A percentile compares a stretch with the other conserved stretches of the same genome.
These are phyloP conservation scores for Drosophila fungiperda DNA, from an alignment of 2,888 invertebrate species.

Conservation along the genomic window DNA sequence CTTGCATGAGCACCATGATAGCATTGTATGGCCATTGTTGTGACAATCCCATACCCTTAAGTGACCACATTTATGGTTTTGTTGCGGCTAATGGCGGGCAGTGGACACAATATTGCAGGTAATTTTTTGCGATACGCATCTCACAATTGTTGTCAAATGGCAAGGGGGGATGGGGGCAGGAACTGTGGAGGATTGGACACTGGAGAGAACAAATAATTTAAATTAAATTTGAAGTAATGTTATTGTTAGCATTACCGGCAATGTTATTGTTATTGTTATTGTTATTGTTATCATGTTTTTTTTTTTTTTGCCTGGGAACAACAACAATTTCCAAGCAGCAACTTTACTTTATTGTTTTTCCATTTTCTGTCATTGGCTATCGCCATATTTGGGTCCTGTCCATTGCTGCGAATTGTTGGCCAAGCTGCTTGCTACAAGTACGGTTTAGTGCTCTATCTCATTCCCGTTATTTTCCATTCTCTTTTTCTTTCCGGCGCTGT, in stretches of 20 bases:
- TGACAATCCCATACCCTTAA: slow-evolving; percentile 13
- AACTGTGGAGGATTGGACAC: neutral
- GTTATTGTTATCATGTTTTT: slow-evolving; percentile 56
- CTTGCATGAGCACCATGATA: slow-evolving; percentile 5
- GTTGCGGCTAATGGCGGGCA: slow-evolving; percentile 45
- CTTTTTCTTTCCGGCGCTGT: neutral
- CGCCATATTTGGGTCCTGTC: slow-evolving; percentile 3
- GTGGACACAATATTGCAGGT: slow-evolving; percentile 62
- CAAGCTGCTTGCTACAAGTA: neutral
- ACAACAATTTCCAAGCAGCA: slow-evolving; percentile 25
- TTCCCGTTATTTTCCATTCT: neutral
- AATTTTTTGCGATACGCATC: slow-evolving; percentile 74
- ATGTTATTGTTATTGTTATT: slow-evolving; percentile 71
- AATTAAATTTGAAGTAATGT: slow-evolving; percentile 82
- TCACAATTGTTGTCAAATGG: slow-evolving; percentile 61
- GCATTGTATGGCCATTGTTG: slow-evolving; percentile 33
- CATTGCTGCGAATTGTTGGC: neutral
- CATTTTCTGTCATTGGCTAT: slow-evolving; percentile 60
- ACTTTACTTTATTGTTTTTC: slow-evolving; percentile 74
- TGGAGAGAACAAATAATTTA: slow-evolving; percentile 68
- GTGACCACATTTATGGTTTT: slow-evolving; percentile 30
- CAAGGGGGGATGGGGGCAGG: neutral
- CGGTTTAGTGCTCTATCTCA: neutral
- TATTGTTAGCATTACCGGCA: slow-evolving; percentile 66
- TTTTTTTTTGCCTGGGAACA: slow-evolving; percentile 24